Base-by-base conservation (phyloP, 2,888 invertebrate species). In the Dioctria rufipes region DNA sequence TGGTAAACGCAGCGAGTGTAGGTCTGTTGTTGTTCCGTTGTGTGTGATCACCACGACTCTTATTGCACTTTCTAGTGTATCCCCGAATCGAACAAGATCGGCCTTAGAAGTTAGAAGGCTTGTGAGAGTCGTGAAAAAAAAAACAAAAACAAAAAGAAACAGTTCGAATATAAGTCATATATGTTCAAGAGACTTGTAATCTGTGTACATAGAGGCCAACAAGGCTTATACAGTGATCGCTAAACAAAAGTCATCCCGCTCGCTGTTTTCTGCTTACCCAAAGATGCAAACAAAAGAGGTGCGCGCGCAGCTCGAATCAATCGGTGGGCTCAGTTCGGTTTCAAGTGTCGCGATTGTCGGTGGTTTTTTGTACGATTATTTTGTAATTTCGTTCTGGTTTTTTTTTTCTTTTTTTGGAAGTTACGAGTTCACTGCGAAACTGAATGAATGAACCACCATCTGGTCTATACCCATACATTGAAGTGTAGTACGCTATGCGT, bases 301-400 rank as follows among this genome's bases (percentile, higher is more conserved):
- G 77, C 77, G 77, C 77, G 61, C 58, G 51, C 69, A 79, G 80
- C 78, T 67, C 66, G 11, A 40, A 63, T 77, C 77, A 63, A 61
- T 77, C 63, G 77, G 63, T 49, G 77, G 63, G 11, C 49, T 67
- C 66, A 81, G 67, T 63, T 65, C 46, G 13, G 66, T 78, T 54
- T 46, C 60, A 69, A 61, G 75, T 83, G 80, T 82, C 81, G 83
- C 86, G 86, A 85, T 85, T 86, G 84, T 81, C 81, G 83, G 83
- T 82, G 82, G 84, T 80, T 77, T 77, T 77, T 46, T 63, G 39
- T 63, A 39, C 39, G 77, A 25, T 46, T 25, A 25, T 25, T 25
- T 25, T 25, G 25, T 25, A 25, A 25, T 25, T 25, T 25, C 25
- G 25, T 25, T 25, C 25, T 25, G 25, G 25, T 25, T 25, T 25